Base-by-base conservation (phyloP, 2,113 vertebrate species). In the Gymnorhina tibicen region DNA sequence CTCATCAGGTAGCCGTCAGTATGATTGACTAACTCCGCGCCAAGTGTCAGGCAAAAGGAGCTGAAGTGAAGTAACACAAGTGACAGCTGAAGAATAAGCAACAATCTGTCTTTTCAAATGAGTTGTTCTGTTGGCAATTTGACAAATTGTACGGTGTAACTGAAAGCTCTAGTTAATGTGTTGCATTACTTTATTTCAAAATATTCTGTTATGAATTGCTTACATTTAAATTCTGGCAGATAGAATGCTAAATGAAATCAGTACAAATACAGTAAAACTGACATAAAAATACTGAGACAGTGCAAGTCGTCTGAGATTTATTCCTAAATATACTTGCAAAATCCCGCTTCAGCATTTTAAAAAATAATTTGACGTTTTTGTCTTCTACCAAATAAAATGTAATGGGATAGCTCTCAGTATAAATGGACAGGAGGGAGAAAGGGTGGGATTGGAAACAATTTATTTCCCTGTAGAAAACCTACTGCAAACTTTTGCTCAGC, bases 81-180 rank as follows among this genome's bases (percentile, higher is more conserved):
- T 95, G 96, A 96, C 96, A 97, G 94, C 95, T 96, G 37, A 97
- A 96, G 96, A 97, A 96, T 96, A 97, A 97, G 94, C 95, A 96
- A 95, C 96, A 92, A 93, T 96, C 95, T 89, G 83, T 97, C 95
- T 96, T 90, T 91, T 95, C 93, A 94, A 96, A 93, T 93, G 92
- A 95, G 90, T 93, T 96, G 92, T 94, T 96, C 76, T 70, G 33
- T 33, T 96, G 95, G 95, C 96, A 95, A 93, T 88, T 95, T 94
- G 95, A 95, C 95, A 96, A 96, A 96, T 87, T 72, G 83, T 73
- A 58, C 2, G 9, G 92, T 91, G 89, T 85, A 91, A 59, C 92
- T 95, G 91, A 69, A 94, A 87, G 91, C 94, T 96, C 76, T 89
- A 53, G 72, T 89, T 96, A 94, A 95, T 94, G 49, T 94, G 76